Percentiles rank a stretch among this genome's conserved stretches.
Evolutionary conservation across 2,113 vertebrate species (phyloP).

Genomic region (Oophaga pumilio): DNA sequence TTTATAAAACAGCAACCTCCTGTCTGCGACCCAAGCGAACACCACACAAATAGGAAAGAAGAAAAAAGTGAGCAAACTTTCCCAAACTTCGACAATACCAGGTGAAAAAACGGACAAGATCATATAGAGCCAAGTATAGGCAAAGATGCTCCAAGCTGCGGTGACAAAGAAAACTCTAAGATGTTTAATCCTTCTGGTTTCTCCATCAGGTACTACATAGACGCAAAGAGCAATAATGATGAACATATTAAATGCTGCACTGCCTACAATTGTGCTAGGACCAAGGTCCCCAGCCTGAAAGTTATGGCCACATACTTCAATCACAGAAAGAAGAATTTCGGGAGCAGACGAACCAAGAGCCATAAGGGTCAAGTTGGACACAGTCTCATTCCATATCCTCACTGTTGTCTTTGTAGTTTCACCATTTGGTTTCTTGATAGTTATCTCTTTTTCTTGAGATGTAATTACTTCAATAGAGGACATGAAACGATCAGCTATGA

Average conservation of each 20-base stretch:
- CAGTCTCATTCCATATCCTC: slow-evolving; percentile 95
- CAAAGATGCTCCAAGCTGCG: slow-evolving; percentile 94
- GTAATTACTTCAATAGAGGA: slow-evolving; percentile 98
- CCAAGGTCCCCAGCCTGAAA: slow-evolving; percentile 90
- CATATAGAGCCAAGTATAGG: slow-evolving; percentile 95
- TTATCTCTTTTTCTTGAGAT: slow-evolving; percentile 91
- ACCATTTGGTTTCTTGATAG: slow-evolving; percentile 90
- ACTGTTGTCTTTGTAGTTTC: slow-evolving; percentile 91
- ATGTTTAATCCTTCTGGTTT: slow-evolving; percentile 92
- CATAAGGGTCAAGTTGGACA: slow-evolving; percentile 97
- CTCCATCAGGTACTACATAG: slow-evolving; percentile 90
- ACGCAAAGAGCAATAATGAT: slow-evolving; percentile 96
- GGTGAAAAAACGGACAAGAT: slow-evolving; percentile 93
- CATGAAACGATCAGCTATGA: slow-evolving; percentile 98
- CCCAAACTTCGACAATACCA: slow-evolving; percentile 93
- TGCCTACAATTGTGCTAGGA: slow-evolving; percentile 97
- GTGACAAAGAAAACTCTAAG: slow-evolving; percentile 95
- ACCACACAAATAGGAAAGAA: slow-evolving; percentile 95
- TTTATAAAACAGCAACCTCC: slow-evolving; percentile 94
- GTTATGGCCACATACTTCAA: slow-evolving; percentile 94
- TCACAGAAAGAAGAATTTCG: slow-evolving; percentile 93
- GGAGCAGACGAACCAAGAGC: slow-evolving; percentile 94
- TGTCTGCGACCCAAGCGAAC: slow-evolving; percentile 93
- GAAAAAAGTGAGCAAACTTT: slow-evolving; percentile 91
- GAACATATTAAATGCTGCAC: slow-evolving; percentile 98